phyloP scores from a whole-genome alignment of 2,797 vertebrate genomes.

The Enteromius mattozi region DNA sequence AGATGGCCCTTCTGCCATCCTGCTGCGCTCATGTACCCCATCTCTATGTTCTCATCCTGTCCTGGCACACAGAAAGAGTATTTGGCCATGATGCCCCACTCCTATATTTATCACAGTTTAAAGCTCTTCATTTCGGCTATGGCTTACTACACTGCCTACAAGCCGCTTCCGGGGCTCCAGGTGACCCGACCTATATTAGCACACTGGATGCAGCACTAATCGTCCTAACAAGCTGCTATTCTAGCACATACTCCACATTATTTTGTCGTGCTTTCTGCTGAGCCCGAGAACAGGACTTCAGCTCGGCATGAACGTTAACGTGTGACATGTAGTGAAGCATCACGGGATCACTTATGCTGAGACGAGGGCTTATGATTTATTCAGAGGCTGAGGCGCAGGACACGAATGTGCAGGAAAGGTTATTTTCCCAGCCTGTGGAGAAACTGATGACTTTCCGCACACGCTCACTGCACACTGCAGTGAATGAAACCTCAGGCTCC shows the following conservation, averaged over 20 bases:
- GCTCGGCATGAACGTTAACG: not conserved
- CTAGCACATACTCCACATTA: slow-evolving; percentile 59
- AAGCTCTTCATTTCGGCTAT: slow-evolving; percentile 54
- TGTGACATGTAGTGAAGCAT: slow-evolving; percentile 49
- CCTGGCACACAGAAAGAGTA: slow-evolving; percentile 62
- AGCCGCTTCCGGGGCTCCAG: slow-evolving; percentile 60
- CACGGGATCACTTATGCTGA: slow-evolving; percentile 53
- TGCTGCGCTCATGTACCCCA: slow-evolving; percentile 64
- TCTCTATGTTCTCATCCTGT: slow-evolving; percentile 72
- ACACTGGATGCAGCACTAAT: slow-evolving; percentile 58
- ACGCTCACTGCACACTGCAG: slow-evolving; percentile 56
- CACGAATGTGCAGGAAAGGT: slow-evolving; percentile 51
- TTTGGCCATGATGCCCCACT: not conserved
- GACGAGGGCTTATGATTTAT: slow-evolving; percentile 58
- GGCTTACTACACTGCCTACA: slow-evolving; percentile 63
- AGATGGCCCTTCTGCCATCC: slow-evolving; percentile 74
- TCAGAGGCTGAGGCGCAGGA: slow-evolving; percentile 43
- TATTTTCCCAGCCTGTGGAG: slow-evolving; percentile 43
- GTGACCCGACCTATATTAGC: slow-evolving; percentile 65
- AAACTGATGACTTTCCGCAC: slow-evolving; percentile 60
- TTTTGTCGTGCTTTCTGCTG: not conserved
- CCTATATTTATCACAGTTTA: slow-evolving; percentile 49
- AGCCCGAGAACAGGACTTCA: slow-evolving; percentile 19
- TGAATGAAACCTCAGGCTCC: slow-evolving; percentile 59
- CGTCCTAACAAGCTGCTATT: slow-evolving; percentile 52